Conservation (phyloP, 2,113 vertebrate genomes). For the Chrysemys picta region DNA sequence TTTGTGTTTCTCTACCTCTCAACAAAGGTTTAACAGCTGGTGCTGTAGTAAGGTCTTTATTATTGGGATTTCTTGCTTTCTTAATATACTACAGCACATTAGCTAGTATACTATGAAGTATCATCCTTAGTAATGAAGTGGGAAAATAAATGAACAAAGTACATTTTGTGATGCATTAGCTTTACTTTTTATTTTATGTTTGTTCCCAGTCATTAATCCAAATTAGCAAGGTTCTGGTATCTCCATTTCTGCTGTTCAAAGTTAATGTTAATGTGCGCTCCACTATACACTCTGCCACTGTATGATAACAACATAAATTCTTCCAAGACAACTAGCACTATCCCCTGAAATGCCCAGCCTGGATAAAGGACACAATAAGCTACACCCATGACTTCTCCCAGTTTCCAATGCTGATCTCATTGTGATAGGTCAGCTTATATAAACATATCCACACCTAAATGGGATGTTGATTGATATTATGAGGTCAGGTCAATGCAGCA, state of each 20-base stretch:
- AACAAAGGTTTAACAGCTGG: not conserved
- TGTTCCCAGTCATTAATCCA: not conserved
- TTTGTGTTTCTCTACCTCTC: not conserved
- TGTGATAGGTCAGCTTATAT: not conserved
- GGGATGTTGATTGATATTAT: not conserved
- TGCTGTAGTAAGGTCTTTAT: not conserved
- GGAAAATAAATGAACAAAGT: not conserved
- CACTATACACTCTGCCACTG: not conserved
- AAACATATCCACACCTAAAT: not conserved
- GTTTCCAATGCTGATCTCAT: not conserved
- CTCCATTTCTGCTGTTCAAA: not conserved
- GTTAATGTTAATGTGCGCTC: not conserved
- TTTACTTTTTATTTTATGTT: not conserved
- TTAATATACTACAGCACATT: not conserved
- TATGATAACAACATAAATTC: not conserved
- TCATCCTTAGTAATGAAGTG: not conserved
- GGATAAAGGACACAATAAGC: not conserved
- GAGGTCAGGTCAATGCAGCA: not conserved
- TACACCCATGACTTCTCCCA: not conserved
- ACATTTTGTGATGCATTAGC: not conserved
- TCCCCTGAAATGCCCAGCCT: not conserved
- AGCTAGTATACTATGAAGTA: not conserved
- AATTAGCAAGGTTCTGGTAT: not conserved
- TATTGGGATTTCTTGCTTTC: not conserved
- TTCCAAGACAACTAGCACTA: not conserved